Conservation (phyloP, 2,888 invertebrate genomes). For the Lutraria lutraria region DNA sequence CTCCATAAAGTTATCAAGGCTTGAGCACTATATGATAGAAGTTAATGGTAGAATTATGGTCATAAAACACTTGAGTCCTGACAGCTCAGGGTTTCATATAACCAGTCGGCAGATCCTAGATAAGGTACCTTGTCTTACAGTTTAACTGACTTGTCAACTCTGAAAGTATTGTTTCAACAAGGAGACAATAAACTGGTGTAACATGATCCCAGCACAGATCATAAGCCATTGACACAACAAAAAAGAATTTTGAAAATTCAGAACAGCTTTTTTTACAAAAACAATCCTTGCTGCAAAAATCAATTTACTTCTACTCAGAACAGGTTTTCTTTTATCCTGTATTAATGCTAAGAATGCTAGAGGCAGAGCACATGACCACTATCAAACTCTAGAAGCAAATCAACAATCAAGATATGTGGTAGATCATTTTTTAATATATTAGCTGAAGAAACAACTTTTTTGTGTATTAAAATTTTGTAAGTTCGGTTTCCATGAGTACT, state of each 20-base stretch:
- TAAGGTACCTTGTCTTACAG: constrained; percentile 22
- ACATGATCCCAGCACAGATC: not conserved
- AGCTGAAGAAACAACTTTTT: too few species aligned
- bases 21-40: not conserved
- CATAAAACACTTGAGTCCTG: constrained; percentile 26
- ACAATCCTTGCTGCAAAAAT: too few species aligned
- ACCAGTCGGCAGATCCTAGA: constrained; percentile 16
- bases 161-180: constrained; percentile 6
- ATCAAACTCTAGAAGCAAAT: too few species aligned
- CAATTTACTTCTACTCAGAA: too few species aligned
- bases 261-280: too few species aligned
- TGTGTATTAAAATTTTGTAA: too few species aligned
- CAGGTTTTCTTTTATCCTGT: too few species aligned
- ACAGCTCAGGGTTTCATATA: constrained; percentile 29
- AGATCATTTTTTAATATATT: too few species aligned
- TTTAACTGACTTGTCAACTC: constrained; percentile 1
- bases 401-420: too few species aligned
- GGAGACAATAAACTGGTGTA: constrained; percentile 8
- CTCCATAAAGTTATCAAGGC: constrained; percentile 7
- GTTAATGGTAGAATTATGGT: constrained; percentile 6
- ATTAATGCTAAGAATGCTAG: too few species aligned
- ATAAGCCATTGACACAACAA: not conserved
- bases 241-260: not conserved
- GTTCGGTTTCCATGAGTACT: too few species aligned
- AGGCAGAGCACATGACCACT: too few species aligned